Percentiles rank a stretch among this genome's conserved stretches.
Conservation (phyloP, 2,113 vertebrate species). For the Nanger granti region DNA sequence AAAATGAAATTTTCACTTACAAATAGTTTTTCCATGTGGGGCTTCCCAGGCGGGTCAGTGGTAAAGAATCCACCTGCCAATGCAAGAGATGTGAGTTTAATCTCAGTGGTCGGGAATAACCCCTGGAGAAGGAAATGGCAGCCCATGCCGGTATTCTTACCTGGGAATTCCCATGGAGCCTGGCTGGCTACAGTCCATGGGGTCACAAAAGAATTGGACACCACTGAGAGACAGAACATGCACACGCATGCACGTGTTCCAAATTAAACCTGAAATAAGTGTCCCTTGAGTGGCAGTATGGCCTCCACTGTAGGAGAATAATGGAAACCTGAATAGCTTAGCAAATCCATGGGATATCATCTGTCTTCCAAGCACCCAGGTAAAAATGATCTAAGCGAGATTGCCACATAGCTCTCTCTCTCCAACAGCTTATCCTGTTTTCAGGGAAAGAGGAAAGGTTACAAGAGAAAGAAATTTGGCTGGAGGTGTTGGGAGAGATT, state of each 20-base stretch:
- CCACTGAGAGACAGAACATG: not conserved
- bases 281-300: not conserved
- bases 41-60: not conserved
- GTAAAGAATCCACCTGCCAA: not conserved
- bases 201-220: not conserved
- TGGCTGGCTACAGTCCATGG: not conserved
- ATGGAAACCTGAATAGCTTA: not conserved
- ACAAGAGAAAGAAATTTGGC: not conserved
- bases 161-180: not conserved
- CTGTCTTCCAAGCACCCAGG: not conserved
- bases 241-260: not conserved
- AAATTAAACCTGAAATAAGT: not conserved
- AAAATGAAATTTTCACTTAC: not conserved
- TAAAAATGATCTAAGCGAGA: not conserved
- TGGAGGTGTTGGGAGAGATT: conserved; percentile 23
- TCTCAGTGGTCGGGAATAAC: not conserved
- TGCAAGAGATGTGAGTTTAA: not conserved
- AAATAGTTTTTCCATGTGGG: not conserved
- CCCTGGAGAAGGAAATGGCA: not conserved
- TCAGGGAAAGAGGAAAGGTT: conserved; percentile 17
- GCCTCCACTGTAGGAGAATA: not conserved
- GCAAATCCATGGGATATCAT: not conserved
- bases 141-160: not conserved
- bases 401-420: conserved; percentile 11
- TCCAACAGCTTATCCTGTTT: not conserved